phyloP scores from a whole-genome alignment of 2,888 invertebrate species.

The Drosophila kambysellisi region DNA sequence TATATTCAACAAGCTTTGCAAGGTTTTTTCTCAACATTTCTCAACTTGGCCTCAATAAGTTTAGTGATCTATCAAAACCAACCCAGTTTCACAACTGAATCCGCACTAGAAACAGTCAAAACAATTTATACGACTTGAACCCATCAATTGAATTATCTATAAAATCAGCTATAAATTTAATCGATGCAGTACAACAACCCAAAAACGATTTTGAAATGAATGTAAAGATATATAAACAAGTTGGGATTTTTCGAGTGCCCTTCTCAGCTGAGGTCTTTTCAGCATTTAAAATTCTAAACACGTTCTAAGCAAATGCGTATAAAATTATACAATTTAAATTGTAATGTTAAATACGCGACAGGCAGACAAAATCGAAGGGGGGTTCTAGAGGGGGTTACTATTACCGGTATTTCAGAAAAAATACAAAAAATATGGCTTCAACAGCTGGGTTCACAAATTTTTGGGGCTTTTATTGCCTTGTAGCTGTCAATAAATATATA shows the following conservation, averaged over 20 bases:
- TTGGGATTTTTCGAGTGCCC: conserved; percentile 50
- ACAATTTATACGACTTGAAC: conserved; percentile 23
- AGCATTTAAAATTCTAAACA: conserved; percentile 60
- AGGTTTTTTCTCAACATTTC: conserved; percentile 8
- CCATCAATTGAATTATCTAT: conserved; percentile 38
- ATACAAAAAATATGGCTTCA: conserved; percentile 12
- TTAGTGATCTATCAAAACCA: conserved; percentile 41
- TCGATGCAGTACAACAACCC: conserved; percentile 19
- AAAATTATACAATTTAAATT: conserved; percentile 65
- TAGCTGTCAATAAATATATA: conserved; percentile 5
- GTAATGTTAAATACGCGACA: conserved; percentile 69
- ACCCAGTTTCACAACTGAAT: conserved; percentile 21
- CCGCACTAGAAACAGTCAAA: conserved; percentile 41
- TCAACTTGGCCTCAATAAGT: conserved; percentile 26
- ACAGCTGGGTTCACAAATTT: conserved; percentile 37
- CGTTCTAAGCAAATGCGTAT: conserved; percentile 61
- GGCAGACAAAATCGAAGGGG: conserved; percentile 10
- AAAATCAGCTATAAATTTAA: conserved; percentile 51
- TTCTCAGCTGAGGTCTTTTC: conserved; percentile 56
- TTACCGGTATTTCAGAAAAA: conserved; percentile 35
- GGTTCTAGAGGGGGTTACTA: background rate
- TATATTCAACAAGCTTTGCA: background rate
- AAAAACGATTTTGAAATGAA: conserved; percentile 40
- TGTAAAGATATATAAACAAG: conserved; percentile 22
- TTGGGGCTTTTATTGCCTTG: conserved; percentile 55